phyloP scores from a whole-genome alignment of 2,797 vertebrate genomes.

The Catharus ustulatus region DNA sequence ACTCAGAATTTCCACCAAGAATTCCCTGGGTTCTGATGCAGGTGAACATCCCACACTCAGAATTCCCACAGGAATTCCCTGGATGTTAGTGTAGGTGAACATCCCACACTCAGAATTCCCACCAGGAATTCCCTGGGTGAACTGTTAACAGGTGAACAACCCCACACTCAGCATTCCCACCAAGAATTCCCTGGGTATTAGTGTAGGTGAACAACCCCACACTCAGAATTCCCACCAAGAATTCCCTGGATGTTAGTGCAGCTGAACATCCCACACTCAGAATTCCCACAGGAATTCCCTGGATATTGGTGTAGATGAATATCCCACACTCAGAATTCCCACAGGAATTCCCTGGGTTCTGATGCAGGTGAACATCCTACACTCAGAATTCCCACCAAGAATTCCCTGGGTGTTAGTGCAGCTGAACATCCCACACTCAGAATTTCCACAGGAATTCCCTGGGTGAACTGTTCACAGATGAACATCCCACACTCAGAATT shows the following conservation, averaged over 20 bases:
- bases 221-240: neutral
- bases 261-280: too few species aligned
- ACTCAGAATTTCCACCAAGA: rapidly evolving
- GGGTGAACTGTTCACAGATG: neutral
- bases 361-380: neutral
- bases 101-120: rapidly evolving
- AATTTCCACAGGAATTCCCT: neutral
- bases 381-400: rapidly evolving
- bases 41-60: neutral
- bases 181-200: neutral
- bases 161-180: neutral
- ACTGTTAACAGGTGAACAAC: too few species aligned
- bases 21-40: neutral
- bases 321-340: neutral
- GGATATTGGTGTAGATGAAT: too few species aligned
- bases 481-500: neutral
- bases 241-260: neutral
- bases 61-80: neutral
- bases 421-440: too few species aligned
- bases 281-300: neutral
- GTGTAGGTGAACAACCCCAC: too few species aligned
- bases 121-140: neutral
- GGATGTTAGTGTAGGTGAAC: rapidly evolving
- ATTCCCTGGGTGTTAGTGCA: neutral
- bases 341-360: neutral